Percentiles rank a stretch among this genome's conserved stretches.
Evolutionary conservation across 2,797 vertebrate species (phyloP).

Genomic region (Meriones psammophilus): DNA sequence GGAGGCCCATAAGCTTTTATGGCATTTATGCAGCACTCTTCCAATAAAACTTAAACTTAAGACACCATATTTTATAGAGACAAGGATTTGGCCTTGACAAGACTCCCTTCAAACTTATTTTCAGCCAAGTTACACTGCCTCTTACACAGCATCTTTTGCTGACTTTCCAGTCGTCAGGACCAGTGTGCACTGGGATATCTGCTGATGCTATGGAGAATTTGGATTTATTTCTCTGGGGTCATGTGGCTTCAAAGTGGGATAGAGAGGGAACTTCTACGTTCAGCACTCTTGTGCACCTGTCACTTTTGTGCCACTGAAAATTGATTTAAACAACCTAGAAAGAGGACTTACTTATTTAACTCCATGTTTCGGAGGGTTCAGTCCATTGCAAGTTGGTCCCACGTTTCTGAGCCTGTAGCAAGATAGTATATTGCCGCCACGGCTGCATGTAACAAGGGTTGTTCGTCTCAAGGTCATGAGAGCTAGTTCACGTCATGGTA

Average conservation of each 20-base stretch:
- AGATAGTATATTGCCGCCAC: accelerated
- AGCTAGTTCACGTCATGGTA: neutral
- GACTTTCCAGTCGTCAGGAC: slow-evolving; percentile 17
- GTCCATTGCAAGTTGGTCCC: too few relatives aligned
- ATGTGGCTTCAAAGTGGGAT: too few relatives aligned
- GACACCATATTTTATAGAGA: slow-evolving; percentile 60
- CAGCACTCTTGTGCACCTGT: neutral
- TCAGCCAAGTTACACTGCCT: neutral
- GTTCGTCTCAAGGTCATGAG: neutral
- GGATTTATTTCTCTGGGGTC: neutral
- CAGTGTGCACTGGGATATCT: neutral
- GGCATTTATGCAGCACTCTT: neutral
- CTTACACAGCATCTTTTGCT: slow-evolving; percentile 48
- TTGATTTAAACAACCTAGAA: neutral
- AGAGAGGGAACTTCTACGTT: too few relatives aligned
- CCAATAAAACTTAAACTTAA: slow-evolving; percentile 64
- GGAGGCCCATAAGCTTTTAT: slow-evolving; percentile 65
- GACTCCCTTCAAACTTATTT: slow-evolving; percentile 42
- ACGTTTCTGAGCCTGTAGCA: neutral
- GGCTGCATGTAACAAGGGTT: neutral
- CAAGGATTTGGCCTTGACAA: slow-evolving; percentile 53
- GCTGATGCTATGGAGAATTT: neutral
- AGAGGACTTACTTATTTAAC: neutral
- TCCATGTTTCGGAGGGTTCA: neutral
- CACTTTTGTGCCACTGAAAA: neutral